Percentiles rank a stretch among this genome's conserved stretches.
Conservation (phyloP, 2,113 vertebrate species). For the Etheostoma spectabile region DNA sequence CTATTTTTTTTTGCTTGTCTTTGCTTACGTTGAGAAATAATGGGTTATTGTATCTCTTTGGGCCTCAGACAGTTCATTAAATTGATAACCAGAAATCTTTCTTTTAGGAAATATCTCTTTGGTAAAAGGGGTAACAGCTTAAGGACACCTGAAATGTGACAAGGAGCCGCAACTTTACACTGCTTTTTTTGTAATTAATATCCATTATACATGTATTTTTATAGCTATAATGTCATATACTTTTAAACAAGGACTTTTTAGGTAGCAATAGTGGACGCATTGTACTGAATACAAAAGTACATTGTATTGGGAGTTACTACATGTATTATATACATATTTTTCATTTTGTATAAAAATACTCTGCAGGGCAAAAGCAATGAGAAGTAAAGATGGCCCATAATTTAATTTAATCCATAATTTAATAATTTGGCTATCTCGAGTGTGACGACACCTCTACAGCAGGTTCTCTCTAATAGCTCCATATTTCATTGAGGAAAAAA, state of each 20-base stretch:
- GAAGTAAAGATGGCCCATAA: slow-evolving; percentile 59
- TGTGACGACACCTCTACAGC: slow-evolving; percentile 72
- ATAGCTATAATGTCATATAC: too few species aligned
- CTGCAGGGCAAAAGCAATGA: slow-evolving; percentile 34
- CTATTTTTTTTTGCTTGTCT: neutral
- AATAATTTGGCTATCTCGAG: slow-evolving; percentile 69
- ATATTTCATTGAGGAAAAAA: slow-evolving; percentile 80
- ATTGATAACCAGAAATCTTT: neutral
- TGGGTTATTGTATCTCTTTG: neutral
- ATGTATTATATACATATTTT: neutral
- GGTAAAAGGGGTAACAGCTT: neutral
- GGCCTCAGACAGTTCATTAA: neutral
- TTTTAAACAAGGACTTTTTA: neutral
- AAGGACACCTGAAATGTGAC: neutral
- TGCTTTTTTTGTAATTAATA: neutral
- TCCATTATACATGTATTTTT: too few species aligned
- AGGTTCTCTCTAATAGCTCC: slow-evolving; percentile 75
- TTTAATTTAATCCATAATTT: too few species aligned
- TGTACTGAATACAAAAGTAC: neutral
- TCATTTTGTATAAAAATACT: slow-evolving; percentile 16
- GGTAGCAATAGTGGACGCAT: neutral
- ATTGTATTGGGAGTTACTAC: neutral
- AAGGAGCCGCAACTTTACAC: neutral
- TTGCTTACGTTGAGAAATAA: neutral
- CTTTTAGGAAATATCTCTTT: neutral